Evolutionary conservation across 2,888 invertebrate species (phyloP).

Genomic region (Quadriops clusia): DNA sequence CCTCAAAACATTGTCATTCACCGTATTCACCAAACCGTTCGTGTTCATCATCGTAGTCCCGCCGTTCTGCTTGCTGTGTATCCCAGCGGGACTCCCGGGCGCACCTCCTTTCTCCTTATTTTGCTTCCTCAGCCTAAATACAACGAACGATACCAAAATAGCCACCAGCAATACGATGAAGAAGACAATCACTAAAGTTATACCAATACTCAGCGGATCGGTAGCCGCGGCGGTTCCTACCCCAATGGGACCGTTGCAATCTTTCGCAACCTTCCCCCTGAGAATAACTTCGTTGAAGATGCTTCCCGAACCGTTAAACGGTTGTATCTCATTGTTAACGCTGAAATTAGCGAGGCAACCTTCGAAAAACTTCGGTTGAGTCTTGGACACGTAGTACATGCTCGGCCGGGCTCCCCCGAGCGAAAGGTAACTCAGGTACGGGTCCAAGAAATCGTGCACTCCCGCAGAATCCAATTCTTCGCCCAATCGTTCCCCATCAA

Average conservation of each 20-base stretch:
- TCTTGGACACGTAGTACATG: conserved; percentile 42
- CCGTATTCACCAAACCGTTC: conserved; percentile 53
- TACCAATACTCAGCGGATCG: conserved; percentile 83
- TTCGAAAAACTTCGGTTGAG: conserved; percentile 56
- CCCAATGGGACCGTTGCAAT: conserved; percentile 66
- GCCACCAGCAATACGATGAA: conserved; percentile 83
- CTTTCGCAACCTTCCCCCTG: conserved; percentile 60
- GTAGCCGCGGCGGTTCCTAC: conserved; percentile 67
- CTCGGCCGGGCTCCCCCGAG: conserved; percentile 66
- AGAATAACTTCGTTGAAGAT: conserved; percentile 59
- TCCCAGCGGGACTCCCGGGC: conserved; percentile 52
- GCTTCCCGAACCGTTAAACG: conserved; percentile 78
- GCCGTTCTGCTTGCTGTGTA: conserved; percentile 69
- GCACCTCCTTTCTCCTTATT: conserved; percentile 73
- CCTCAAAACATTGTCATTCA: conserved; percentile 57
- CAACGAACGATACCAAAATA: conserved; percentile 83
- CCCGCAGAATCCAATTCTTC: conserved; percentile 79
- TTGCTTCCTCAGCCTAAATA: conserved; percentile 77
- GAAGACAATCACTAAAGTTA: conserved; percentile 87
- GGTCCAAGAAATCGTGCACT: conserved; percentile 85
- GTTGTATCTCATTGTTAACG: conserved; percentile 80
- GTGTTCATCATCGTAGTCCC: conserved; percentile 57
- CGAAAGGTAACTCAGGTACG: conserved; percentile 69
- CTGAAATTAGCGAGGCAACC: conserved; percentile 86
- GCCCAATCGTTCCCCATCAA: conserved; percentile 61